A percentile compares a stretch with the other conserved stretches of the same genome.
These are phyloP conservation scores for Hyppa rectilinea DNA, from an alignment of 2,888 invertebrate genomes.

Conservation along the genomic window DNA sequence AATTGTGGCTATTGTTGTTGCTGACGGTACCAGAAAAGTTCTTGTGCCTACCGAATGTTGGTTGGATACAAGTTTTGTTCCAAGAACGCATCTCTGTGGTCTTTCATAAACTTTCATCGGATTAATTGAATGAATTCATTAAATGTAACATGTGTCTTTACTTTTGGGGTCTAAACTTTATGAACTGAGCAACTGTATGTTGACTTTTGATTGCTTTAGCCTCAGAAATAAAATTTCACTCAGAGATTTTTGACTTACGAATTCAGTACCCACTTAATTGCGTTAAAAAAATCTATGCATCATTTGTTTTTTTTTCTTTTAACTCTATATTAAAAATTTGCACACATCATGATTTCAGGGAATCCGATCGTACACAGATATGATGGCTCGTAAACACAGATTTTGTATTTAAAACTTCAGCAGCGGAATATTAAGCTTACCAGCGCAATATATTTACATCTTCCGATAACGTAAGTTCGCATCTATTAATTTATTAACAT, in stretches of 20 bases:
- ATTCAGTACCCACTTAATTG: background rate
- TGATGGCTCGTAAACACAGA: slow-evolving; percentile 40
- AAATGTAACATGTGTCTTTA: slow-evolving; percentile 31
- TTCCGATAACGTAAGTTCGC: slow-evolving; percentile 29
- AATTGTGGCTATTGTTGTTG: slow-evolving; percentile 17
- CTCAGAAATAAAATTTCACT: background rate
- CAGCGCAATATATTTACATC: slow-evolving; percentile 51
- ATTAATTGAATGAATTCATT: slow-evolving; percentile 55
- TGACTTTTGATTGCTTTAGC: background rate
- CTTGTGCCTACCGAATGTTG: background rate
- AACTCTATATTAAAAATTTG: background rate
- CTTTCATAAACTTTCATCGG: slow-evolving; percentile 36
- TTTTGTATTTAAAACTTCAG: slow-evolving; percentile 21
- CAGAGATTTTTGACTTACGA: background rate
- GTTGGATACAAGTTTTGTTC: background rate
- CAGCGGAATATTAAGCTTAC: slow-evolving; percentile 16
- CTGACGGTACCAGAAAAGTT: slow-evolving; percentile 19
- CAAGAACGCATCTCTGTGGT: slow-evolving; percentile 25
- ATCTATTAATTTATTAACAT: slow-evolving; percentile 60
- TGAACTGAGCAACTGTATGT: background rate
- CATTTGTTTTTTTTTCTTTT: background rate
- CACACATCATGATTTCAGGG: background rate
- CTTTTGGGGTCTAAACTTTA: slow-evolving; percentile 13
- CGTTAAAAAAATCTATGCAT: background rate
- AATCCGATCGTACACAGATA: too few species aligned